A percentile compares a stretch with the other conserved stretches of the same genome.
phyloP scores from a whole-genome alignment of 2,888 invertebrate species.

The Spodoptera littoralis region DNA sequence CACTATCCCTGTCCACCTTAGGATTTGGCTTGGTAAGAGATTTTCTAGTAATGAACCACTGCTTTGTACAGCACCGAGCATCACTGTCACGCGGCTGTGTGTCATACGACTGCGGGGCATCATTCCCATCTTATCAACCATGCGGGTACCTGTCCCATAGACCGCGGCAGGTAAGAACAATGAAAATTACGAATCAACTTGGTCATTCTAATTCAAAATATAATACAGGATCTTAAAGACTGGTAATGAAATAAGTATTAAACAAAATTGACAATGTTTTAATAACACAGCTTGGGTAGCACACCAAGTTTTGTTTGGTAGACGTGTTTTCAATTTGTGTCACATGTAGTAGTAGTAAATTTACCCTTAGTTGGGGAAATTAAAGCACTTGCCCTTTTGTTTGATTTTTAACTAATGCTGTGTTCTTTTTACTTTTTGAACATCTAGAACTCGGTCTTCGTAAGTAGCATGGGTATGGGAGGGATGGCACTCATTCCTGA shows the following conservation, averaged over 20 bases:
- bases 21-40: conserved; percentile 36
- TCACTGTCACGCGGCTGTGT: conserved; percentile 92
- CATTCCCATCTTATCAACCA: conserved; percentile 82
- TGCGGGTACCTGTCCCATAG: conserved; percentile 82
- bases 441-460: conserved; percentile 95
- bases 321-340: conserved; percentile 1
- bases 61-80: conserved; percentile 89
- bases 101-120: conserved; percentile 83
- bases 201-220: not conserved
- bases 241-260: not conserved
- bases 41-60: conserved; percentile 46
- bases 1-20: conserved; percentile 35
- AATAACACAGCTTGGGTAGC: conserved; percentile 16
- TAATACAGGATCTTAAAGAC: not conserved
- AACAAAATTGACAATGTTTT: not conserved
- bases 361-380: conserved; percentile 5
- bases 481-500: conserved; percentile 91
- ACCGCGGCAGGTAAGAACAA: conserved; percentile 79
- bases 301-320: conserved; percentile 24
- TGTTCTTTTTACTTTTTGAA: not conserved
- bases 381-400: conserved; percentile 3
- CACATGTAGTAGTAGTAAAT: conserved; percentile 7
- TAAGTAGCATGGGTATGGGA: conserved; percentile 91
- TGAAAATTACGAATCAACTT: not conserved
- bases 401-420: conserved; percentile 10